These are phyloP conservation scores for Zapus hudsonius DNA, from an alignment of 2,113 vertebrate species.

Conservation along the genomic window DNA sequence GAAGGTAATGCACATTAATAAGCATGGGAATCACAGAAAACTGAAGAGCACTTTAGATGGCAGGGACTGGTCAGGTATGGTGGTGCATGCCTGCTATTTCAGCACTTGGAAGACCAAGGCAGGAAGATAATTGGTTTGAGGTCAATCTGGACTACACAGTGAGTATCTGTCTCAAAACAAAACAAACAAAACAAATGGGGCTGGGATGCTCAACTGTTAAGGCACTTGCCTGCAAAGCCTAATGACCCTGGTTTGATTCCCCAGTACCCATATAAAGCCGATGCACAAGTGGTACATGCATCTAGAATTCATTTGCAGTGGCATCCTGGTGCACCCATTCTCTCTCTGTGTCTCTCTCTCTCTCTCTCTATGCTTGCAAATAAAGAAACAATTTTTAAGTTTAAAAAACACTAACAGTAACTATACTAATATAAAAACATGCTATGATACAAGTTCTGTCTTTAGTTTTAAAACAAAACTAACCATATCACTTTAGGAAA, in stretches of 20 bases:
- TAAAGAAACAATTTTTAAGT: too few species aligned
- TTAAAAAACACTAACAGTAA: not conserved
- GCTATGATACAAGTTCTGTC: slow-evolving; percentile 33
- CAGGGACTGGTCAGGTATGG: not conserved
- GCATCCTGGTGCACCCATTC: too few species aligned
- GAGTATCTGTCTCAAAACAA: not conserved
- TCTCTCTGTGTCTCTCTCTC: too few species aligned
- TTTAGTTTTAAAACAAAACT: slow-evolving; percentile 49
- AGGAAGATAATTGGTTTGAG: not conserved
- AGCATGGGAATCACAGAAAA: not conserved
- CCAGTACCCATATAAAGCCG: too few species aligned
- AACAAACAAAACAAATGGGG: not conserved
- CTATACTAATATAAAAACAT: not conserved
- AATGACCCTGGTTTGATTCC: too few species aligned
- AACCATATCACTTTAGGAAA: not conserved
- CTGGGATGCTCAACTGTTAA: too few species aligned
- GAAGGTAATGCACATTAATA: not conserved
- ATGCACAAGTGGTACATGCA: too few species aligned
- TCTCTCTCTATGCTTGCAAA: too few species aligned
- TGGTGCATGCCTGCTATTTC: not conserved
- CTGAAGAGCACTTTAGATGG: not conserved
- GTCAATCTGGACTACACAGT: not conserved
- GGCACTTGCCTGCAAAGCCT: too few species aligned
- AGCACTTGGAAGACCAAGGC: not conserved
- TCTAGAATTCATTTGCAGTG: too few species aligned